phyloP scores from a whole-genome alignment of 2,888 invertebrate genomes.

The Diloba caeruleocephala region DNA sequence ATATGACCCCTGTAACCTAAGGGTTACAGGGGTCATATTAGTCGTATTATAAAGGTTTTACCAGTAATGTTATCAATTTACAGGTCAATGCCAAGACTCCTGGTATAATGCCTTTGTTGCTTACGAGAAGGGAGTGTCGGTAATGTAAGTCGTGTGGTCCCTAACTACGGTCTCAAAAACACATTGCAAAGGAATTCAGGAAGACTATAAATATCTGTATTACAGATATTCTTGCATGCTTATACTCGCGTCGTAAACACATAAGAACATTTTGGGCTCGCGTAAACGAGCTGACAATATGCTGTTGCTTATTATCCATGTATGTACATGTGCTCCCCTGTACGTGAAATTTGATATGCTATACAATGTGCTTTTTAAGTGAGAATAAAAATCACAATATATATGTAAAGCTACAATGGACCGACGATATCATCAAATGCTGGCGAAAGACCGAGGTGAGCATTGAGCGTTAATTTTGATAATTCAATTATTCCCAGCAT shows the following conservation, averaged over 20 bases:
- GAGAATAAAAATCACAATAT: no score
- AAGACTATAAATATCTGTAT: constrained; percentile 3
- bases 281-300: constrained; percentile 36
- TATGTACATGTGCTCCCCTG: constrained; percentile 11
- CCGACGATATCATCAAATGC: no score
- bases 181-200: constrained; percentile 22
- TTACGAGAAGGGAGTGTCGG: constrained; percentile 2
- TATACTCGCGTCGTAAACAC: constrained; percentile 33
- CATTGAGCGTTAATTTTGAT: no score
- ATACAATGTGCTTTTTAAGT: no score
- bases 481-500: no score
- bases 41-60: constrained; percentile 7
- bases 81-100: constrained; percentile 21
- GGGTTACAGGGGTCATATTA: neutral
- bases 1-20: no score
- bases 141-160: constrained; percentile 1
- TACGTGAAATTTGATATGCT: no score
- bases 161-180: no score
- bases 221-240: constrained; percentile 7
- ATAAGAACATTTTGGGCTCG: constrained; percentile 22
- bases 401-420: no score
- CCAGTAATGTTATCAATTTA: constrained; percentile 11
- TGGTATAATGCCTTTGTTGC: constrained; percentile 26
- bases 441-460: no score
- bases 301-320: constrained; percentile 18